A percentile compares a stretch with the other conserved stretches of the same genome.
Conservation (phyloP, 2,797 vertebrate species). For the Atherinosoma microstoma region DNA sequence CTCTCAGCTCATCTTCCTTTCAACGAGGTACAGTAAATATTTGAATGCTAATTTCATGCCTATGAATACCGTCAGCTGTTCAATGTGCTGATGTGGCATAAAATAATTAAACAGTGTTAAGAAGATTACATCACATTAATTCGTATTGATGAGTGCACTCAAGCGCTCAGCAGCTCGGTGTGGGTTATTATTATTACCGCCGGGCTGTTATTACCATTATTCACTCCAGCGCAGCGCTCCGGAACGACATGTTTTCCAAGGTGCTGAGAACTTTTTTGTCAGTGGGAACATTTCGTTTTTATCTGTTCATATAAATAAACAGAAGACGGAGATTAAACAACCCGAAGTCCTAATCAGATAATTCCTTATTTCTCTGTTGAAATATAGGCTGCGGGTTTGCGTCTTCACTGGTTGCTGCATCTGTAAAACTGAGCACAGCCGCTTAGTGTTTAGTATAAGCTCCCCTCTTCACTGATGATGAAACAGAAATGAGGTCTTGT, state of each 20-base stretch:
- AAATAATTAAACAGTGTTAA: slow-evolving; percentile 74
- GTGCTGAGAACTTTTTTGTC: slow-evolving; percentile 65
- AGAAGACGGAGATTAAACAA: slow-evolving; percentile 21
- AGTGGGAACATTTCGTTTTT: slow-evolving; percentile 23
- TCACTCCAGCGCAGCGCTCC: slow-evolving; percentile 29
- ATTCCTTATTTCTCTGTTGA: slow-evolving; percentile 53
- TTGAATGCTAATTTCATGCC: slow-evolving; percentile 72
- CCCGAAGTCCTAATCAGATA: slow-evolving; percentile 40
- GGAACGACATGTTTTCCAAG: slow-evolving; percentile 43
- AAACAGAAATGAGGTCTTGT: slow-evolving; percentile 62
- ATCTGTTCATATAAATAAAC: slow-evolving; percentile 24
- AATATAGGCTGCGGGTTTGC: slow-evolving; percentile 40
- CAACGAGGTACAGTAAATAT: slow-evolving; percentile 67
- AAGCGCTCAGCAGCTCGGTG: slow-evolving; percentile 42
- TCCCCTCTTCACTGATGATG: slow-evolving; percentile 31
- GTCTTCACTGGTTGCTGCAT: slow-evolving; percentile 46
- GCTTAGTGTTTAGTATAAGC: slow-evolving; percentile 20
- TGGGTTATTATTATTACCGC: slow-evolving; percentile 31
- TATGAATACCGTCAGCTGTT: slow-evolving; percentile 50
- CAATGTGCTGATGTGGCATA: slow-evolving; percentile 74
- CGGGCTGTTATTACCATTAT: slow-evolving; percentile 43
- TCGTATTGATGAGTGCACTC: slow-evolving; percentile 70
- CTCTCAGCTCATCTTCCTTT: slow-evolving; percentile 22
- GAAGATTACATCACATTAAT: slow-evolving; percentile 74
- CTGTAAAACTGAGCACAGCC: slow-evolving; percentile 27